Evolutionary conservation across 2,888 invertebrate genomes (phyloP).

Genomic region (Chaitophorus viminalis): DNA sequence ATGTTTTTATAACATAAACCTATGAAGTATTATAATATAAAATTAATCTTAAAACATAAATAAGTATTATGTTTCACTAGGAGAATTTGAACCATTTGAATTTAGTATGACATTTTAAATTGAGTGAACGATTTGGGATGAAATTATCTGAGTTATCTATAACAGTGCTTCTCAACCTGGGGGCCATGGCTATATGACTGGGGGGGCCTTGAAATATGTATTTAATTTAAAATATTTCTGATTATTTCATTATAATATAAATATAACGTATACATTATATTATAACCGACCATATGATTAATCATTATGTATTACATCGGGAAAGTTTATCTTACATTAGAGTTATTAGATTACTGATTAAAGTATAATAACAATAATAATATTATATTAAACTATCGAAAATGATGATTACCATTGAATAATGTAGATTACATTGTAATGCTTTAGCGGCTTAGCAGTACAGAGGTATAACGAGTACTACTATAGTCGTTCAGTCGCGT

Average conservation of each 20-base stretch:
- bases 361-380: neutral
- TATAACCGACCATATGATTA: conserved; percentile 29
- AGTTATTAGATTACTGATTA: conserved; percentile 21
- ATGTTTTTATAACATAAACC: too few species aligned
- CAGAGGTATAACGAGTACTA: neutral
- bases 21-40: too few species aligned
- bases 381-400: neutral
- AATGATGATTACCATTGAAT: neutral
- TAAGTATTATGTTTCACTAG: too few species aligned
- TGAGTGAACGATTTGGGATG: too few species aligned
- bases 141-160: too few species aligned
- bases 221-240: conserved; percentile 10
- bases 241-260: conserved; percentile 6
- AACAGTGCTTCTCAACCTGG: neutral
- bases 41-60: too few species aligned
- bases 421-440: neutral
- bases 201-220: neutral
- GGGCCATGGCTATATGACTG: neutral
- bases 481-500: neutral
- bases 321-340: conserved; percentile 24
- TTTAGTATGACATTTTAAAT: too few species aligned
- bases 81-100: too few species aligned
- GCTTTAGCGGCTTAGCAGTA: neutral
- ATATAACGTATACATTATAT: neutral
- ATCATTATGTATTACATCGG: conserved; percentile 16